Conservation (phyloP, 2,888 invertebrate species). For the Clusia tigrina region DNA sequence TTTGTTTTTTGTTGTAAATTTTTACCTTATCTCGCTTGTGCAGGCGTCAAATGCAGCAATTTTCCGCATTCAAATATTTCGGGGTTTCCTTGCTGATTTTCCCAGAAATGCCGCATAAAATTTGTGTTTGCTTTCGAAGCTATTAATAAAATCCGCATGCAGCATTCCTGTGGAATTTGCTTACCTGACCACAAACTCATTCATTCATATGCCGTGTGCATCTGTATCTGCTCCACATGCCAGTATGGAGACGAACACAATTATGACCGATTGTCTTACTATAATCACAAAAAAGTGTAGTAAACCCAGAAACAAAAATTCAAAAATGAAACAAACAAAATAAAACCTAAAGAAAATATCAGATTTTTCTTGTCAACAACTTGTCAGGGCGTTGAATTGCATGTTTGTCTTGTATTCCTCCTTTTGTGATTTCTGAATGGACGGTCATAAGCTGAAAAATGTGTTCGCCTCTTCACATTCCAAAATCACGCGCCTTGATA, state of each 20-base stretch:
- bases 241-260: no score
- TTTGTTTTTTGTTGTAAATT: neutral
- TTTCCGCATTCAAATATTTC: neutral
- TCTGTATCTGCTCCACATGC: no score
- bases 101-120: neutral
- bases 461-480: no score
- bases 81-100: neutral
- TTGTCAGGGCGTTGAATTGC: constrained; percentile 27
- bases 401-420: neutral
- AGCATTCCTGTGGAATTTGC: constrained; percentile 22
- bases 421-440: neutral
- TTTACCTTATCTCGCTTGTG: neutral
- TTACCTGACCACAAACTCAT: constrained; percentile 25
- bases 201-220: neutral
- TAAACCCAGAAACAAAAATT: no score
- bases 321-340: neutral
- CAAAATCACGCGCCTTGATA: no score
- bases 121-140: no score
- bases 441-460: neutral
- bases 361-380: constrained; percentile 22
- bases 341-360: neutral
- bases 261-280: no score
- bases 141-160: neutral
- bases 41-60: neutral
- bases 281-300: no score